Conservation (phyloP, 2,113 vertebrate genomes). For the Opisthocomus hoazin region DNA sequence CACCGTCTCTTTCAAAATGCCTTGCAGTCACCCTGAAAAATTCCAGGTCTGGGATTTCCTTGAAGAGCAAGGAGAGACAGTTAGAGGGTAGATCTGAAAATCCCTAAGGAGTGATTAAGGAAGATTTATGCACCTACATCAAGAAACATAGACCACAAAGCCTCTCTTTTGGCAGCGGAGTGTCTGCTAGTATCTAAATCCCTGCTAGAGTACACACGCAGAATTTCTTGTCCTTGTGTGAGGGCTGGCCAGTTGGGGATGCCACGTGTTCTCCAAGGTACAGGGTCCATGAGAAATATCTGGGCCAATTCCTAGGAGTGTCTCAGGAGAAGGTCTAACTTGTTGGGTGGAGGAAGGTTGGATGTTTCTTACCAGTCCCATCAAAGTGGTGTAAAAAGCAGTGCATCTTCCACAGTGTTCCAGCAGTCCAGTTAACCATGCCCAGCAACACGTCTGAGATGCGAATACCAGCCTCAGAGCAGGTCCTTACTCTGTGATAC, state of each 20-base stretch:
- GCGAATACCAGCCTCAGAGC: neutral
- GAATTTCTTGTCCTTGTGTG: neutral
- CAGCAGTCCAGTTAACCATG: neutral
- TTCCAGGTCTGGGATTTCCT: neutral
- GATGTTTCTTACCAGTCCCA: neutral
- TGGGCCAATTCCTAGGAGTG: neutral
- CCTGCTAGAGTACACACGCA: accelerated
- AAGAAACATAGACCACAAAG: neutral
- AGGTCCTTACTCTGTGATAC: neutral
- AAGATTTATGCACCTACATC: neutral
- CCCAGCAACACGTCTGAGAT: neutral
- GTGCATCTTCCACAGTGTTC: neutral
- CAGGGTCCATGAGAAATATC: neutral
- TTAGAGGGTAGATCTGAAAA: neutral
- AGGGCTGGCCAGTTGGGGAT: neutral
- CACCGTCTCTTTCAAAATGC: neutral
- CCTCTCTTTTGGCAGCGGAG: neutral
- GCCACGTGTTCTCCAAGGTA: neutral
- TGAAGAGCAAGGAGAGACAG: neutral
- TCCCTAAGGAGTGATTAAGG: neutral
- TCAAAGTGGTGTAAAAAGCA: neutral
- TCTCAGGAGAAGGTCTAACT: neutral
- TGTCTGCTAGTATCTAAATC: neutral
- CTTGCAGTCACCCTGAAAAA: neutral
- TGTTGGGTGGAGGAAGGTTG: neutral